phyloP scores from a whole-genome alignment of 2,888 invertebrate species.

The Nymphalis polychloros region DNA sequence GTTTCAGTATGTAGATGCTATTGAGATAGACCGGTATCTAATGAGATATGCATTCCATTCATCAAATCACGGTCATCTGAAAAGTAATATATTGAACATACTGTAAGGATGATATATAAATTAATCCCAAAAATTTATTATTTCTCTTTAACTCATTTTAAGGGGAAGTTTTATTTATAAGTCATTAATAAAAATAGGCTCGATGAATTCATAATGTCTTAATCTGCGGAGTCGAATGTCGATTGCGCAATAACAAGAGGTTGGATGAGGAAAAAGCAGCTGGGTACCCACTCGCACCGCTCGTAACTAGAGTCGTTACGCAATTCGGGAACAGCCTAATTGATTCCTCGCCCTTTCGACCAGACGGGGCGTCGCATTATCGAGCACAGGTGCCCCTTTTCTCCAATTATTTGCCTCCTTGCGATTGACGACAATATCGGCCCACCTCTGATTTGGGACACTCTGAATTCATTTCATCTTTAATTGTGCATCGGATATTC shows the following conservation, averaged over 20 bases:
- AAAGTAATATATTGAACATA: no score
- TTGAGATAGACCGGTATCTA: no score
- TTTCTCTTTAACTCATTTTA: not conserved
- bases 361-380: constrained; percentile 79
- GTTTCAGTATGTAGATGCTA: no score
- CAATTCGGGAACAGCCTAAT: constrained; percentile 79
- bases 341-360: constrained; percentile 78
- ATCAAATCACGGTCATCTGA: no score
- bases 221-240: constrained; percentile 74
- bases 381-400: constrained; percentile 75
- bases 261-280: constrained; percentile 79
- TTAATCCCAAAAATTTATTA: no score
- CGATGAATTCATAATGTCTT: constrained; percentile 74
- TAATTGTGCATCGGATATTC: constrained; percentile 76
- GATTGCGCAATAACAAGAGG: constrained; percentile 77
- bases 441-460: constrained; percentile 62
- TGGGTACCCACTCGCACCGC: constrained; percentile 72
- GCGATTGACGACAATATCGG: constrained; percentile 68
- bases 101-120: no score
- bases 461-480: constrained; percentile 66
- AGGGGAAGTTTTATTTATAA: constrained; percentile 6
- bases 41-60: no score
- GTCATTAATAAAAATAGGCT: constrained; percentile 55
- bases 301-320: constrained; percentile 79
- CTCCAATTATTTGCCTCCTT: constrained; percentile 70